Evolutionary conservation across 92 coral and sea anemone species (phyloP).

Genomic region (Muricea muricata): DNA sequence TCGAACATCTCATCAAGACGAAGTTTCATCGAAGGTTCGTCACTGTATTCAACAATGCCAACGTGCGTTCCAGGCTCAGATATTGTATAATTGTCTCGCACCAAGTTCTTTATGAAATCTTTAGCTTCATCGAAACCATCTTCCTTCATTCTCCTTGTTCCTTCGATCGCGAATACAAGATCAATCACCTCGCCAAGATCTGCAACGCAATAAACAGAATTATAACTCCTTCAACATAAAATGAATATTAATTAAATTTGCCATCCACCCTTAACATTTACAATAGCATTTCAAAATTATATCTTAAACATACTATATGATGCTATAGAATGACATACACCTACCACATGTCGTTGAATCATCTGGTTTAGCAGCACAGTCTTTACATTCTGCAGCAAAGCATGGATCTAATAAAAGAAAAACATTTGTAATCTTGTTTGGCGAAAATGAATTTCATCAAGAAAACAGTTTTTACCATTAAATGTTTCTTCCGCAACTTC

Average conservation of each 20-base stretch:
- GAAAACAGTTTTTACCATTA: conserved; percentile 63
- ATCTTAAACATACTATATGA: no score
- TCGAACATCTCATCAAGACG: background rate
- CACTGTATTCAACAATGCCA: conserved; percentile 40
- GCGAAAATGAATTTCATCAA: background rate
- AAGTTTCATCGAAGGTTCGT: conserved; percentile 8
- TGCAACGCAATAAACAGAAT: background rate
- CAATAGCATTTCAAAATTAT: no score
- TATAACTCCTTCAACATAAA: background rate
- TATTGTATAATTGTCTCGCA: conserved; percentile 9
- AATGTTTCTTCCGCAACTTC: conserved; percentile 72
- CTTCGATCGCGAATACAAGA: conserved; percentile 57
- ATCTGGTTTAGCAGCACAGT: conserved; percentile 38
- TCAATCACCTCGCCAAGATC: conserved; percentile 55
- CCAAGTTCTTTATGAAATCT: conserved; percentile 20
- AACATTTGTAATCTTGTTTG: background rate
- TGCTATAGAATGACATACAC: background rate
- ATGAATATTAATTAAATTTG: background rate
- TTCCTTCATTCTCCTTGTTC: conserved; percentile 33
- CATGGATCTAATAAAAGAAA: conserved; percentile 26
- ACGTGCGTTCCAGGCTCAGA: conserved; percentile 34
- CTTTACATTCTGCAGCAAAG: conserved; percentile 41
- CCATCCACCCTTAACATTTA: no score
- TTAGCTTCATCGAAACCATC: conserved; percentile 34
- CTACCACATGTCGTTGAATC: conserved; percentile 43